Conservation (phyloP, 2,797 vertebrate species). For the Arnoldichthys spilopterus region DNA sequence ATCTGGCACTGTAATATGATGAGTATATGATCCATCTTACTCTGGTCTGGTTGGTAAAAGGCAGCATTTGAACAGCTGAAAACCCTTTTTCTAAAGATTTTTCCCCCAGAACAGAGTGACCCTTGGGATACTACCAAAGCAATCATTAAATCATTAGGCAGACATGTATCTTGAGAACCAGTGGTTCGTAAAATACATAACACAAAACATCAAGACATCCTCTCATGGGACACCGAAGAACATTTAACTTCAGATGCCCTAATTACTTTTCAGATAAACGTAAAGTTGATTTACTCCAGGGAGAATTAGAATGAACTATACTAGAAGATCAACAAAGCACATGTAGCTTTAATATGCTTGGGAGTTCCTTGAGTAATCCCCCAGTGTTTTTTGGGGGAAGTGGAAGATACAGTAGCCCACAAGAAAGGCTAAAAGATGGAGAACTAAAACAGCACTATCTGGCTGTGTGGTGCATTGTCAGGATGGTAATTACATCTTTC, state of each 20-base stretch:
- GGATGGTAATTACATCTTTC: neutral
- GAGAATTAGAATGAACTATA: neutral
- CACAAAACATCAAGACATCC: conserved; percentile 23
- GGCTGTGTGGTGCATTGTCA: neutral
- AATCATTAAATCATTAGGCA: conserved; percentile 31
- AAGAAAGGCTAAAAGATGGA: neutral
- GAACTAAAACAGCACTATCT: neutral
- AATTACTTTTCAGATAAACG: conserved; percentile 24
- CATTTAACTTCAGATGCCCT: neutral
- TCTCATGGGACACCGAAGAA: conserved; percentile 30
- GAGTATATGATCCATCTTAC: neutral
- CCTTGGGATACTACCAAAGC: conserved; percentile 24
- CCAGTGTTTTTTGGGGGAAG: neutral
- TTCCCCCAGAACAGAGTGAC: neutral
- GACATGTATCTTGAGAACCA: conserved; percentile 29
- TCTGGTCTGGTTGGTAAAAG: neutral
- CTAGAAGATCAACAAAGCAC: neutral
- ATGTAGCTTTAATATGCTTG: neutral
- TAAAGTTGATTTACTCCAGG: conserved; percentile 32
- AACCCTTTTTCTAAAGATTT: conserved; percentile 12
- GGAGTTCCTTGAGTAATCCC: neutral
- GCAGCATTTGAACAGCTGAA: neutral
- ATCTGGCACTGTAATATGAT: neutral
- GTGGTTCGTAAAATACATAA: neutral
- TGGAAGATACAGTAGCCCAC: neutral